Evolutionary conservation across 2,888 invertebrate species (phyloP), one percentile per base, ranked within the genome.

Genomic region (Hirtodrosophila alboralis): DNA sequence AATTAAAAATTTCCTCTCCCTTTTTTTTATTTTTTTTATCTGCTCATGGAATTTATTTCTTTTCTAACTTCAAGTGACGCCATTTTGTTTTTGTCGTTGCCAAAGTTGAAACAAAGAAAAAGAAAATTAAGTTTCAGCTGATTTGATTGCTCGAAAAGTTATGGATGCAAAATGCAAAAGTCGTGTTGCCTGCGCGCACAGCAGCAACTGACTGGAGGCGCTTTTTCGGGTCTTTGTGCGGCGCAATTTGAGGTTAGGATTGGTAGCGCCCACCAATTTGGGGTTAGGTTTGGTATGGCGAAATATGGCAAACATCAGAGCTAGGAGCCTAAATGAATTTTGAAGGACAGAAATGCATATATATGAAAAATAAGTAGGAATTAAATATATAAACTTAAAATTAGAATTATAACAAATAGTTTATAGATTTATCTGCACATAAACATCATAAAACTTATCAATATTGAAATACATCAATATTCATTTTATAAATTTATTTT

Each of bases 121-220:
- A 38, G 10, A 18, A 59, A 37, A 48, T 44, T 10, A 49, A 58
- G 43, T 52, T 56, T 23, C 14, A 40, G 30, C 53, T 51, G 56
- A 75, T 70, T 75, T 63, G 60, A 74, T 74, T 53, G 38, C 73
- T 54, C 18, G 12, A 40, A 70, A 80, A 78, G 77, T 78, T 78
- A 77, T 78, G 64, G 53, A 80, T 78, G 78, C 80, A 78, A 75
- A 78, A 78, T 78, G 78, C 80, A 78, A 70, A 78, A 80, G 78
- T 78, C 78, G 80, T 78, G 78, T 78, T 51, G 52, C 52, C 49
- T 54, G 41, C 6, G 47, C 48, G 47, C 52, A 6, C 31, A 34
- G 13, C 23, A 10, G 10, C 26, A 45, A 38, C 64, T 28, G 12
- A 3, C 66, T 44, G 7, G 40, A 12, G 65, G 75, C 69, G 48